Evolutionary conservation across 2,113 vertebrate genomes (phyloP).

Genomic region (Carassius auratus): DNA sequence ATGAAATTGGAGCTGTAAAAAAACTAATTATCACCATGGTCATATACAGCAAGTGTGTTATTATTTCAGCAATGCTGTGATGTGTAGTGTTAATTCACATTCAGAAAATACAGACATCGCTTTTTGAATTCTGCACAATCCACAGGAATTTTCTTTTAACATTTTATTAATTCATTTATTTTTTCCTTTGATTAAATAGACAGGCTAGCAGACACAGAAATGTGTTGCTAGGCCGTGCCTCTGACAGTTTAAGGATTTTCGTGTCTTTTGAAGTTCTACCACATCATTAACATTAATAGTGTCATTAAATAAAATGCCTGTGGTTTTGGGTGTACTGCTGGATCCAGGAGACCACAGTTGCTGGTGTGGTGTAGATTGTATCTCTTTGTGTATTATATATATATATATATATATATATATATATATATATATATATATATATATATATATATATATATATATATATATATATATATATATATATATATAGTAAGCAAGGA

Average conservation of each 20-base stretch:
- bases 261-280: not conserved
- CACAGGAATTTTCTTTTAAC: not conserved
- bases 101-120: not conserved
- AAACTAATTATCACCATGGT: not conserved
- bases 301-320: constrained; percentile 3
- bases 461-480: no score
- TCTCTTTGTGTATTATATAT: not conserved
- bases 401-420: no score
- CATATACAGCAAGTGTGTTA: not conserved
- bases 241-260: not conserved
- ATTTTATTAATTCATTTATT: not conserved
- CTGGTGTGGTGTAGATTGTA: not conserved
- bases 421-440: no score
- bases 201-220: not conserved
- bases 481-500: not conserved
- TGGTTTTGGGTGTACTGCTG: constrained; percentile 10
- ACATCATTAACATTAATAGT: constrained; percentile 14
- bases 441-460: no score
- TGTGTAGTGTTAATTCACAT: not conserved
- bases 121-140: not conserved
- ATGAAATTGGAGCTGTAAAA: constrained; percentile 21
- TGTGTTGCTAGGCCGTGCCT: not conserved
- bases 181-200: not conserved
- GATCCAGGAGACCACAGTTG: not conserved
- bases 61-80: not conserved